These are phyloP conservation scores for Sphinx pinastri DNA, from an alignment of 2,888 invertebrate species.

Conservation along the genomic window DNA sequence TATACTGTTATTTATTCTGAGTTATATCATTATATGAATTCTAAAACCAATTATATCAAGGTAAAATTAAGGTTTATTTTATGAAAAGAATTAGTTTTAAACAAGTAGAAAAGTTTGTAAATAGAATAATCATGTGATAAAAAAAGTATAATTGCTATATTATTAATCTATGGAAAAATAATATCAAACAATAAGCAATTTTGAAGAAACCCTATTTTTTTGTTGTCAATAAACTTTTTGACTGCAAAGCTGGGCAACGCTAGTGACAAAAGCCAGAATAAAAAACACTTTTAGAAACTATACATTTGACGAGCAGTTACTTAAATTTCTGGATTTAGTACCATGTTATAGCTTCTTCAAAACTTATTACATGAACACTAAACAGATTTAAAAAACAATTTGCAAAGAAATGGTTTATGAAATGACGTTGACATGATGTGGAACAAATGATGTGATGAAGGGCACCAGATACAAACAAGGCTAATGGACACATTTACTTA, in stretches of 20 bases:
- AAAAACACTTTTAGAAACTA: no score
- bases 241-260: no score
- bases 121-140: neutral
- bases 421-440: neutral
- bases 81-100: no score
- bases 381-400: neutral
- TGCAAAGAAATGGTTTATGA: neutral
- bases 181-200: neutral
- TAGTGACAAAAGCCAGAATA: no score
- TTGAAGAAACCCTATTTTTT: neutral
- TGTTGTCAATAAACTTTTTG: neutral
- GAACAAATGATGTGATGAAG: neutral
- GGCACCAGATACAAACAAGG: constrained; percentile 26
- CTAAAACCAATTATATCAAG: neutral
- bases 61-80: constrained; percentile 29
- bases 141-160: neutral
- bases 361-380: constrained; percentile 1
- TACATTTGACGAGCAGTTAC: no score
- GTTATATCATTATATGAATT: neutral
- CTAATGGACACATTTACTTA: constrained; percentile 45
- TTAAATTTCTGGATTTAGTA: neutral
- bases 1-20: neutral
- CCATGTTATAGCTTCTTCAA: neutral
- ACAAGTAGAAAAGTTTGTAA: neutral
- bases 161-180: neutral